Evolutionary conservation across 2,113 vertebrate genomes (phyloP).

Genomic region (Orycteropus afer): DNA sequence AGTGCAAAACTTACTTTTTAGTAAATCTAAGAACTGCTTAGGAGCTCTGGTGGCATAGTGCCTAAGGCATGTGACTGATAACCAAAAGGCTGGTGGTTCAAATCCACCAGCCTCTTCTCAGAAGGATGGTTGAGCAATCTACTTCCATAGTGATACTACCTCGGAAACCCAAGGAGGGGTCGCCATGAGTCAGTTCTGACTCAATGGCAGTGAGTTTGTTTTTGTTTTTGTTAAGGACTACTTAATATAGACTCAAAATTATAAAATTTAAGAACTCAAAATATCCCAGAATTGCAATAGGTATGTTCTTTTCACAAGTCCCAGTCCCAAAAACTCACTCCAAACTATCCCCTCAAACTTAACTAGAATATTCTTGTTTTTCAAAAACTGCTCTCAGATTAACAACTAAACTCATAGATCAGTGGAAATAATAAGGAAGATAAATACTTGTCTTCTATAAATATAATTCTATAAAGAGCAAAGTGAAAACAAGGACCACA

Average conservation of each 20-base stretch:
- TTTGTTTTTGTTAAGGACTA: too few species aligned
- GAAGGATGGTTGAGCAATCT: too few species aligned
- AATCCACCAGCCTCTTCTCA: too few species aligned
- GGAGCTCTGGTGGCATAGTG: too few species aligned
- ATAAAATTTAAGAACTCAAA: constrained; percentile 24
- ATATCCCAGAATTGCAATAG: not conserved
- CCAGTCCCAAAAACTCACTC: not conserved
- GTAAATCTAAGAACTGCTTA: too few species aligned
- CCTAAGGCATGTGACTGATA: too few species aligned
- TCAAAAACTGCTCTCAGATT: not conserved
- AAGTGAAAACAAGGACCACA: not conserved
- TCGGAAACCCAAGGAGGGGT: too few species aligned
- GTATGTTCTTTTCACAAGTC: not conserved
- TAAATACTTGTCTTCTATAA: not conserved
- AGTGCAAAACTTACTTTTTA: too few species aligned
- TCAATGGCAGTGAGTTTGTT: too few species aligned
- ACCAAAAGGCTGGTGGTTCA: too few species aligned
- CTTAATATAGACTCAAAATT: not conserved
- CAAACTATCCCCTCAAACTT: not conserved
- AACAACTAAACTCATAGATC: not conserved
- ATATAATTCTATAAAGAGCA: not conserved
- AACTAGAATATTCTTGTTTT: not conserved
- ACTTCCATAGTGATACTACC: too few species aligned
- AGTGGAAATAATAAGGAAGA: not conserved
- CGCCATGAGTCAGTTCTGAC: too few species aligned